phyloP scores from a whole-genome alignment of 1,140 invertebrate species.

The Trinorchestia longiramus region DNA sequence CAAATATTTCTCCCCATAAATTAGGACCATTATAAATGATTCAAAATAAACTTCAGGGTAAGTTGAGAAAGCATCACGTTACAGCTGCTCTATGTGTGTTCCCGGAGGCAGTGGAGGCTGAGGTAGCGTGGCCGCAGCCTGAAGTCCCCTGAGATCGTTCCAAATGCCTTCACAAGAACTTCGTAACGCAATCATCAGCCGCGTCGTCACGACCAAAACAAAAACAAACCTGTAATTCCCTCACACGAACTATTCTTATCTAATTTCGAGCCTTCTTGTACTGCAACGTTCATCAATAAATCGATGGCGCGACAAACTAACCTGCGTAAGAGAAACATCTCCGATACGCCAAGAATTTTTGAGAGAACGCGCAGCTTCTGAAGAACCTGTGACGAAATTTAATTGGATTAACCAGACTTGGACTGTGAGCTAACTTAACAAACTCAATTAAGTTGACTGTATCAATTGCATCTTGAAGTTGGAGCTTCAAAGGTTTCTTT shows the following conservation, averaged over 20 bases:
- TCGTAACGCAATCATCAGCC: constrained; percentile 10
- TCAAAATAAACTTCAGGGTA: too few relatives aligned
- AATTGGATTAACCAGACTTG: constrained; percentile 5
- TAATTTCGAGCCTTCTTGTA: constrained; percentile 24
- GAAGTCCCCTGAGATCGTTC: not conserved
- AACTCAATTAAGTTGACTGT: constrained; percentile 40
- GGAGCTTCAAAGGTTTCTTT: constrained; percentile 3
- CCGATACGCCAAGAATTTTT: not conserved
- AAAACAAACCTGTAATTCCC: constrained; percentile 37
- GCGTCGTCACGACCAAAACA: not conserved
- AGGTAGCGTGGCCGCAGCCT: not conserved
- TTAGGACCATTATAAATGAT: too few relatives aligned
- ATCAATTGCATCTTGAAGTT: constrained; percentile 15
- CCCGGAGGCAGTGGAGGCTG: not conserved
- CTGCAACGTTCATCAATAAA: constrained; percentile 13
- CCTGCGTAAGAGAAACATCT: not conserved
- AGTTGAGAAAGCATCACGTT: too few relatives aligned
- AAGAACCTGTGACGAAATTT: not conserved
- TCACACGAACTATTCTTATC: constrained; percentile 34
- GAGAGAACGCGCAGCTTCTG: not conserved
- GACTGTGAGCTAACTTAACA: constrained; percentile 29
- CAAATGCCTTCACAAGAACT: constrained; percentile 39
- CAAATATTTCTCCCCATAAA: too few relatives aligned
- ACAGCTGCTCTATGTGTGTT: too few relatives aligned
- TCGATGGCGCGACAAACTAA: constrained; percentile 41